Evolutionary conservation across 2,888 invertebrate species (phyloP), one percentile per base, ranked within the genome.

Genomic region (Hydropsyche betteni): DNA sequence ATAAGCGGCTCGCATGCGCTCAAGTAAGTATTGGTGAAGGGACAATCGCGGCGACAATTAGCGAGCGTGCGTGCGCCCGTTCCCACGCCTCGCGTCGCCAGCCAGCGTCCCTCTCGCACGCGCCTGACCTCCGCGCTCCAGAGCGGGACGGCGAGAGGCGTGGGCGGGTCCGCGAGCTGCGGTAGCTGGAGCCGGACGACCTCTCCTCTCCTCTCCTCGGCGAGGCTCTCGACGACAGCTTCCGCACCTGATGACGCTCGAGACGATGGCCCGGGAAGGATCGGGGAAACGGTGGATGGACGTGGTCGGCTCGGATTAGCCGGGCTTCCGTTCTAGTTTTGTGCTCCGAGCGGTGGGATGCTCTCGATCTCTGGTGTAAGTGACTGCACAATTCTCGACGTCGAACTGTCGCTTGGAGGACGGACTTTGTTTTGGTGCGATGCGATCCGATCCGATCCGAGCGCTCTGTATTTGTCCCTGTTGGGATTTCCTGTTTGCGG

Each of bases 1-100:
- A 24, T 24, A 24, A 24, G 24, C 24, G 24, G 1, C 24, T 24
- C 24, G 24, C 24, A 24, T 24, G 24, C 24, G 24, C 24, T n/a
- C n/a, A n/a, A n/a, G 24, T 2, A 2, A 24, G 24, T 24, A 24
- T 24, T 24, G 24, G 44, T 8, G 44, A 44, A 44, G 44, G 44
- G 44, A 44, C 44, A 44, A 44, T 64, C 33, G 36, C 12, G 34
- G 64, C 36, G 64, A 64, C 64, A 64, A 64, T 64, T 64, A 64
- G 64, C 16, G 33, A 34, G n/a, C 33, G 34, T 24, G 24, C 64
- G n/a, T n/a, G 55, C 55, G n/a, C 55, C 16, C 64, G 64, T 64
- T 64, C 64, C 64, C 64, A 64, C 64, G 64, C 34, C 64, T 24
- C 33, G 12, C 36, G 12, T 5, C 34, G 7, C 34, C 36, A 12